A percentile compares a stretch with the other conserved stretches of the same genome.
These are phyloP conservation scores for Scolopax rusticola DNA, from an alignment of 2,797 vertebrate genomes.

Conservation along the genomic window DNA sequence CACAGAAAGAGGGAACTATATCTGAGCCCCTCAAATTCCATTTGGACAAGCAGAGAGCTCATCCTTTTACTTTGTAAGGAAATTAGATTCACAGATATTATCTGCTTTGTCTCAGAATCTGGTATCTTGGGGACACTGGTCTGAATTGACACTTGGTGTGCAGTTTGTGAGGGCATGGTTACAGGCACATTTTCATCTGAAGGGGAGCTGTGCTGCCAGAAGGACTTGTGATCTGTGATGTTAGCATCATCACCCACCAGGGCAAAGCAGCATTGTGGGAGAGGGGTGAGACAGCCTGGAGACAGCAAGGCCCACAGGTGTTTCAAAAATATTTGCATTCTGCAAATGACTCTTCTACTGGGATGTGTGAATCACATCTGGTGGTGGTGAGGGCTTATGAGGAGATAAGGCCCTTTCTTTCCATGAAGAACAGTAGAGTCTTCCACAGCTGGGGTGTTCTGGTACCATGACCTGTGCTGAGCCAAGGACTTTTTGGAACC, in stretches of 20 bases:
- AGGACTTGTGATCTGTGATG: not conserved
- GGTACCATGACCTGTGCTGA: not conserved
- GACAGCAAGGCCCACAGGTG: not conserved
- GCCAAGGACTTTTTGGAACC: not conserved
- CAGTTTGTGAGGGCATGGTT: not conserved
- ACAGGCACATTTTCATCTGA: not conserved
- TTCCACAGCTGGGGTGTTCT: not conserved
- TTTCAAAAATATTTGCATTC: constrained; percentile 56
- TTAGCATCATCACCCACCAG: not conserved
- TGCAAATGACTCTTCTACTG: constrained; percentile 2
- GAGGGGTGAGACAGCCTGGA: not conserved
- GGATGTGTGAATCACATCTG: constrained; percentile 63
- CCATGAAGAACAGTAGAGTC: not conserved
- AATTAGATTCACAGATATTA: not conserved
- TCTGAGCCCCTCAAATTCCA: not conserved
- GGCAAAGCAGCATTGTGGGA: not conserved
- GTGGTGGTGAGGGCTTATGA: not conserved
- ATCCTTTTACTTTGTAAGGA: not conserved
- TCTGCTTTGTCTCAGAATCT: not conserved
- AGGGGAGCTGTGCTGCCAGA: not conserved
- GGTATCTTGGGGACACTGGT: not conserved
- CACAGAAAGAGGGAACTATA: not conserved
- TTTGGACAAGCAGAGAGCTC: not conserved
- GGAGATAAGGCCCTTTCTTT: not conserved
- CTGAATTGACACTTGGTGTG: not conserved